A percentile compares a stretch with the other conserved stretches of the same genome.
phyloP scores from a whole-genome alignment of 2,797 vertebrate genomes.

The Coluber constrictor region DNA sequence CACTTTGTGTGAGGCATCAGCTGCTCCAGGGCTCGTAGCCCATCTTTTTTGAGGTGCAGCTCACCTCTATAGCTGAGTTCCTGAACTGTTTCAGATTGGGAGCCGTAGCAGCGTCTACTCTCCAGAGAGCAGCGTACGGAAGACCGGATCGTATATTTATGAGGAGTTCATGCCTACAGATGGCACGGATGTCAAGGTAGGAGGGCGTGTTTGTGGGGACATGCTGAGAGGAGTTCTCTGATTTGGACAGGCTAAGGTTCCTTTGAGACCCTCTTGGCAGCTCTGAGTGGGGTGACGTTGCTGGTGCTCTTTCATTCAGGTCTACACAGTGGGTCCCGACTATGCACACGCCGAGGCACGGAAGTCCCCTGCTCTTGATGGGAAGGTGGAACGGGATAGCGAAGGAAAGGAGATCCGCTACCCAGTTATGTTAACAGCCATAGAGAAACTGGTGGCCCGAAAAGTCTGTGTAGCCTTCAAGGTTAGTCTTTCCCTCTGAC shows the following conservation, averaged over 20 bases:
- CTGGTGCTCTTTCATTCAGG: conserved; percentile 67
- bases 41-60: not conserved
- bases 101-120: conserved; percentile 98
- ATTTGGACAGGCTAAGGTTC: too few species aligned
- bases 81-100: conserved; percentile 80
- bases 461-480: conserved; percentile 98
- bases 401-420: conserved; percentile 98
- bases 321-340: conserved; percentile 97
- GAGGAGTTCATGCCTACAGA: conserved; percentile 99
- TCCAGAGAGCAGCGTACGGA: conserved; percentile 94
- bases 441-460: conserved; percentile 96
- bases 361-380: conserved; percentile 94
- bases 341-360: conserved; percentile 97
- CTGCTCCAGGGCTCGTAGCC: too few species aligned
- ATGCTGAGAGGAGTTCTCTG: not conserved
- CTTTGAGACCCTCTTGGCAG: not conserved
- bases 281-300: not conserved
- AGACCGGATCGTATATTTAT: conserved; percentile 98
- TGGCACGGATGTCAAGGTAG: conserved; percentile 96
- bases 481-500: conserved; percentile 67
- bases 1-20: not conserved
- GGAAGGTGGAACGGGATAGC: conserved; percentile 96
- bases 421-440: conserved; percentile 97
- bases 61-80: not conserved
- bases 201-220: not conserved